Base-by-base conservation (phyloP, 2,888 invertebrate genomes). In the Lapara coniferarum region DNA sequence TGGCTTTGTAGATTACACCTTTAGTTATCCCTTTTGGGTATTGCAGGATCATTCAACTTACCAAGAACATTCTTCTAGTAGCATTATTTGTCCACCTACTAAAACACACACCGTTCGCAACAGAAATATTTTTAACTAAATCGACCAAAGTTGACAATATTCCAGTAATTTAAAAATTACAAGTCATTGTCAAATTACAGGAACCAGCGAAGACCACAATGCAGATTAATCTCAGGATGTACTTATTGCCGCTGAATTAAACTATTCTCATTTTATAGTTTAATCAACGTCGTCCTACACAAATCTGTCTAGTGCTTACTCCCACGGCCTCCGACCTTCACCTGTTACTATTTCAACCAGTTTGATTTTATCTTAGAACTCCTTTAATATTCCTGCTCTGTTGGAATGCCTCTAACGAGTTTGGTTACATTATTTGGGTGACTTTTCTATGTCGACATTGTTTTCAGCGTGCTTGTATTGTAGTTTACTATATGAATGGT, bases 171-270 rank as follows among this genome's bases (percentile, higher is more conserved):
- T 44, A 44, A 16, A 44, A 44, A 46, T 16, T 16, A 59, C 57
- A 49, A 46, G 49, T 19, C 13, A 46, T 5, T 10, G 10, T 12
- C 19, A 19, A n/a, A 59, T 13, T 49, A 25, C 49, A 63, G 63
- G 46, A 63, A 63, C 46, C 0, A 44, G 16, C 46, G 10, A 46
- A 0, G 56, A 5, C n/a, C n/a, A 46, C 19, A 19, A 12, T 19
- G 13, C 5, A 19, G 63, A 63, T 49, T 46, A 49, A 63, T 49
- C 46, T 63, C 46, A 49, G 63, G 63, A 63, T 63, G 63, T 49
- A 49, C 63, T 63, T 63, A 63, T 63, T 63, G n/a, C 63, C 49
- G 19, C 19, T 49, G 49, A 19, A 63, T 63, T 63, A 63, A n/a
- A 44, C 59, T 59, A 59, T 63, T 13, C 49, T 49, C 19, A 49